Conservation (phyloP, 2,113 vertebrate genomes). For the Silurus glanis region DNA sequence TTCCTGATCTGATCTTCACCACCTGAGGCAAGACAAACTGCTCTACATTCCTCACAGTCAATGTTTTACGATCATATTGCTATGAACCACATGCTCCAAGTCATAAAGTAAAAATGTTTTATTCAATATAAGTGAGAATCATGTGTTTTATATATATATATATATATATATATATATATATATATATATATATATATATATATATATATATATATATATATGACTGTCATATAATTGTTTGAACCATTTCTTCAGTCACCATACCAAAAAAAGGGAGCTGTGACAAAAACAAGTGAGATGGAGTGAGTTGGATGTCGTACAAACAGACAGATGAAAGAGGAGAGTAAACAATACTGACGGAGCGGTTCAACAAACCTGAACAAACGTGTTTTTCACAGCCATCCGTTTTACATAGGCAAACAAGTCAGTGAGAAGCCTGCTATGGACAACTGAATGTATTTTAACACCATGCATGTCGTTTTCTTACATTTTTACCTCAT, state of each 20-base stretch:
- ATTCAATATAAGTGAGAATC: too few relatives aligned
- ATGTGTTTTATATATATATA: background rate
- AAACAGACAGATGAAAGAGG: background rate
- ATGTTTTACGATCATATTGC: background rate
- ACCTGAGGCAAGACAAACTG: background rate
- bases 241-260: background rate
- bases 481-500: background rate
- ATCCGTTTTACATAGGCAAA: constrained; percentile 14
- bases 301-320: background rate
- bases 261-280: background rate
- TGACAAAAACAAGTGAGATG: background rate
- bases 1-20: constrained; percentile 3
- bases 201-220: background rate
- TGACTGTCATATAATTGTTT: background rate
- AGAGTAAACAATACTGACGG: constrained; percentile 19
- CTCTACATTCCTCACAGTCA: background rate
- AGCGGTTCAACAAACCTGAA: constrained; percentile 6
- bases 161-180: too few relatives aligned
- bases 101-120: background rate
- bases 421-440: background rate
- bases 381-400: background rate
- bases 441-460: background rate
- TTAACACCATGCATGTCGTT: background rate
- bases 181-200: too few relatives aligned
- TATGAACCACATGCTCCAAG: background rate